A percentile compares a stretch with the other conserved stretches of the same genome.
Evolutionary conservation across 1,140 invertebrate species (phyloP).

Genomic region (Habropoda laboriosa): DNA sequence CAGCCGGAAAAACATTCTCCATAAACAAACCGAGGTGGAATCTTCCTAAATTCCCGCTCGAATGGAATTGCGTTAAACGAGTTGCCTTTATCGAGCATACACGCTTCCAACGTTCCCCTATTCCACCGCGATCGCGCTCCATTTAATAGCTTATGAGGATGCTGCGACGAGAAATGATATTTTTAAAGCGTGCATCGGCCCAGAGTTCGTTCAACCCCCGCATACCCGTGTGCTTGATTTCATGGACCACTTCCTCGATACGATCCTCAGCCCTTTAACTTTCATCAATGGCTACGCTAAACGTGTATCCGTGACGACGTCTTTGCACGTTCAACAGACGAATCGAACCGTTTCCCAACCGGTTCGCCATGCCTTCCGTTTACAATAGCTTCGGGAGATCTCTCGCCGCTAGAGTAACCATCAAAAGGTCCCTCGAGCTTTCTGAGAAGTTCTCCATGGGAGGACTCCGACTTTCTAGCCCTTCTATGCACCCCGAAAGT

Average conservation of each 20-base stretch:
- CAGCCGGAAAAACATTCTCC: too few species aligned
- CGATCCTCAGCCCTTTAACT: constrained; percentile 17
- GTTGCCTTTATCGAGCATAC: background rate
- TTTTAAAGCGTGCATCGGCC: constrained; percentile 17
- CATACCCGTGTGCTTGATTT: constrained; percentile 31
- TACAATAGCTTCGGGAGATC: background rate
- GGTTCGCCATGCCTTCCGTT: background rate
- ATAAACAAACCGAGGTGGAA: background rate
- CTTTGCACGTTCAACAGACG: background rate
- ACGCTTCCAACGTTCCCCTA: background rate
- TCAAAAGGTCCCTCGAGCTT: background rate
- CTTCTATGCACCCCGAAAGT: background rate
- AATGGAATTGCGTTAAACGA: background rate
- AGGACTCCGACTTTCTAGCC: background rate
- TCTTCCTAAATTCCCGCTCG: background rate
- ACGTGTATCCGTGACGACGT: too few species aligned
- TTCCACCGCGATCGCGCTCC: background rate
- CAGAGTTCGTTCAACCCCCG: background rate
- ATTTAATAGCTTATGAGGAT: background rate
- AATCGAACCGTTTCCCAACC: background rate
- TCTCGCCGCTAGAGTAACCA: constrained; percentile 2
- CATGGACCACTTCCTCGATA: constrained; percentile 18
- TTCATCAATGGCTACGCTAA: too few species aligned
- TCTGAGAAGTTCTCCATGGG: background rate
- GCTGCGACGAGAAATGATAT: constrained; percentile 15